Base-by-base conservation (phyloP, 2,888 invertebrate genomes). In the Diplazon laetatorius region DNA sequence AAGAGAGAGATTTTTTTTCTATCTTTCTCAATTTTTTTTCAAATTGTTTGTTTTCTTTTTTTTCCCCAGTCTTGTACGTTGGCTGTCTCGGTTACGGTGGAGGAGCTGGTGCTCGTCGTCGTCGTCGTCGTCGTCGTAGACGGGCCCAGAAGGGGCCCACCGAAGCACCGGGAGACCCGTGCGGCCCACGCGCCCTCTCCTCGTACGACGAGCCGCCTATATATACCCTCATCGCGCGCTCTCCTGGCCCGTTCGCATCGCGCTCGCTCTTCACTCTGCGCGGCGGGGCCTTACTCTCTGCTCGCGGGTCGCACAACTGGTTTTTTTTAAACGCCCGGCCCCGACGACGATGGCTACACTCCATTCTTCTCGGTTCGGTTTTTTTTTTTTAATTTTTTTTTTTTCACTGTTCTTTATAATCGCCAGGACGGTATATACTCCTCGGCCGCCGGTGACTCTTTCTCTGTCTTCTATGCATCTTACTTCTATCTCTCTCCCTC, bases 151-250 rank as follows among this genome's bases (percentile, higher is more conserved):
- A n/a, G n/a, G n/a, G n/a, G n/a, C n/a, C n/a, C n/a, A n/a, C n/a
- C 50, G 62, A 69, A 78, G 75, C 78, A 76, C 35, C n/a, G n/a
- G 5, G 87, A 22, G 86, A 85, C 87, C 87, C 88, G 88, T 87
- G 88, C 90, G 87, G 90, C 90, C 90, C 90, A 90, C 90, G 90
- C 90, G 90, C 90, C n/a, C n/a, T n/a, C n/a, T n/a, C 89, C 87
- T 85, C 80, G 81, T 82, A 80, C 73, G 75, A 79, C 76, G 78
- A 1, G 37, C 1, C 37, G 10, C 10, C 4, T 8, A 8, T 22
- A 25, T 25, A 25, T 25, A 80, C 81, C 72, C 81, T 71, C 76
- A 76, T 72, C 78, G 72, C 57, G 80, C 80, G 73, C 76, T 73
- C 72, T 80, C 72, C 72, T 39, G 68, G 42, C 30, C 57, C 69